phyloP scores from a whole-genome alignment of 2,888 invertebrate genomes.

The Dyspetes luteomarginatus region DNA sequence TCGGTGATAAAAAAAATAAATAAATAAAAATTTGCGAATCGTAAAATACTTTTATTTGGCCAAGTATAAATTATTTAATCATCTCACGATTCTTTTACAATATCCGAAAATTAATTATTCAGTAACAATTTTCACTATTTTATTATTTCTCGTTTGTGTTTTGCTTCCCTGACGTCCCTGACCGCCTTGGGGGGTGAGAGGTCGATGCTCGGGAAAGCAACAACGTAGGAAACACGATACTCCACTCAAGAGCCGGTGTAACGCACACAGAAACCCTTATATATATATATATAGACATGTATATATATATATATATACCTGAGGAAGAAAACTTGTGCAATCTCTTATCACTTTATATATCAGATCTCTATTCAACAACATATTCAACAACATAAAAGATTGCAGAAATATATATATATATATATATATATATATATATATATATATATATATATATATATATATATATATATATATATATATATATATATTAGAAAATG shows the following conservation, averaged over 20 bases:
- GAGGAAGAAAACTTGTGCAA: constrained; percentile 35
- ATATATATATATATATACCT: background rate
- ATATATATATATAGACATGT: constrained; percentile 2
- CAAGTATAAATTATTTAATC: too few relatives aligned
- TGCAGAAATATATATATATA: too few relatives aligned
- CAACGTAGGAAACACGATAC: constrained; percentile 71
- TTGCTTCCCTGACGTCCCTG: constrained; percentile 22
- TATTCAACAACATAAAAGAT: too few relatives aligned
- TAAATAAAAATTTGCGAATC: too few relatives aligned
- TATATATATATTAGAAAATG: too few relatives aligned
- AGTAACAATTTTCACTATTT: constrained; percentile 12
- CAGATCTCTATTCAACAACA: constrained; percentile 9
- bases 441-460: too few relatives aligned
- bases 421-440: too few relatives aligned
- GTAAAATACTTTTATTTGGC: too few relatives aligned
- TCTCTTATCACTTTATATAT: constrained; percentile 51
- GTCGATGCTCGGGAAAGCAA: constrained; percentile 61
- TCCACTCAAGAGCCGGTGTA: constrained; percentile 70
- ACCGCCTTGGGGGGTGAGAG: constrained; percentile 49
- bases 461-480: too few relatives aligned
- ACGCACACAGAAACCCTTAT: constrained; percentile 55
- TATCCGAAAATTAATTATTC: too few relatives aligned
- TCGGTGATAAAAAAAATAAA: too few relatives aligned
- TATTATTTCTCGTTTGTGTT: constrained; percentile 20
- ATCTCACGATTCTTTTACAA: too few relatives aligned